phyloP scores from a whole-genome alignment of 1,140 invertebrate species.

The Bombus haemorrhoidalis region DNA sequence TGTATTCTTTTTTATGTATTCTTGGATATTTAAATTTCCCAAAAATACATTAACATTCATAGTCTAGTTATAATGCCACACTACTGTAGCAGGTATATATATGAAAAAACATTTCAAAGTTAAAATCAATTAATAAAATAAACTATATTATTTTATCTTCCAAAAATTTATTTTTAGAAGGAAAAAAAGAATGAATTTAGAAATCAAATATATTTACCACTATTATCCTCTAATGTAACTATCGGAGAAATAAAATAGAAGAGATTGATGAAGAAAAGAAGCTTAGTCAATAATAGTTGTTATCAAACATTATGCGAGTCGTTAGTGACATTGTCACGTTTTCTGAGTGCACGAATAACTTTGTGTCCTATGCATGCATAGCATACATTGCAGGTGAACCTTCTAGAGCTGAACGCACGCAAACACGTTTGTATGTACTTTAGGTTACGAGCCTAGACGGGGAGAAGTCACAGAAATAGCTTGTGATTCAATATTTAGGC shows the following conservation, averaged over 20 bases:
- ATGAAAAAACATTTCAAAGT: neutral
- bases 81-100: neutral
- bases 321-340: conserved; percentile 31
- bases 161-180: neutral
- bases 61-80: neutral
- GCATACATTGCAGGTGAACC: neutral
- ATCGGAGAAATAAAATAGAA: neutral
- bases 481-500: conserved; percentile 74
- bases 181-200: neutral
- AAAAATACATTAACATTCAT: neutral
- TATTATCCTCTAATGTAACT: neutral
- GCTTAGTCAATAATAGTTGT: neutral
- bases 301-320: neutral
- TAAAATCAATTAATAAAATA: neutral
- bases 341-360: neutral
- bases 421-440: neutral
- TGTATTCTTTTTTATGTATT: neutral
- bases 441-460: conserved; percentile 24
- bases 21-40: no score
- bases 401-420: conserved; percentile 3
- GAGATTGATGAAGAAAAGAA: conserved; percentile 28
- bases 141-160: no score
- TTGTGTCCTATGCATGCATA: neutral
- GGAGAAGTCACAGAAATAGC: conserved; percentile 67
- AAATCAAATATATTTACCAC: no score